phyloP scores from a whole-genome alignment of 2,113 vertebrate genomes.

The Steatornis caripensis region DNA sequence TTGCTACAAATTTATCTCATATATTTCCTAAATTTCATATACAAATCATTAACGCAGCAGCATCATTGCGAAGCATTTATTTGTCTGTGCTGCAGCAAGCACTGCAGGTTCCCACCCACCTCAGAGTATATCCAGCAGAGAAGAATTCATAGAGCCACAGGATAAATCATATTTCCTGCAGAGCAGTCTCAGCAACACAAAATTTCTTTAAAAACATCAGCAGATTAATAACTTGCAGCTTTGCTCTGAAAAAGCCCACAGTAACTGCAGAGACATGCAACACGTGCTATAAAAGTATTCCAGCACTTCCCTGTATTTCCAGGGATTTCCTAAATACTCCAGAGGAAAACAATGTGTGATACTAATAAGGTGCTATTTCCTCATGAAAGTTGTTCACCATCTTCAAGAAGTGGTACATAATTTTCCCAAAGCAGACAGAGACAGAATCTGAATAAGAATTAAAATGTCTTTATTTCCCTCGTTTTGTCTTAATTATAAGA shows the following conservation, averaged over 20 bases:
- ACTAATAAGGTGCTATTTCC: not conserved
- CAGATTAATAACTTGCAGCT: not conserved
- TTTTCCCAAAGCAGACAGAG: not conserved
- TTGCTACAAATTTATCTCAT: not conserved
- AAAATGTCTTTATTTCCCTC: accelerated
- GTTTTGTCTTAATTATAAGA: not conserved
- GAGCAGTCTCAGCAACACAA: not conserved
- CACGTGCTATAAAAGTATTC: not conserved
- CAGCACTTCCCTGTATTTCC: not conserved
- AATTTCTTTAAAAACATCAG: not conserved
- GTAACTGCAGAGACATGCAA: not conserved
- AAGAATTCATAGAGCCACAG: not conserved
- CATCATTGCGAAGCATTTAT: not conserved
- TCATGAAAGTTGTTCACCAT: not conserved
- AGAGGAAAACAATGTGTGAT: not conserved
- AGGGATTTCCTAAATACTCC: not conserved
- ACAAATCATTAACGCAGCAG: not conserved
- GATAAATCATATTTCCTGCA: not conserved
- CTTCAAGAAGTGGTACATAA: not conserved
- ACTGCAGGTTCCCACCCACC: not conserved
- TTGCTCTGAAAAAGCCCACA: not conserved
- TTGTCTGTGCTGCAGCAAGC: not conserved
- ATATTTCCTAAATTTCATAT: not conserved
- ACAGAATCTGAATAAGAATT: not conserved
- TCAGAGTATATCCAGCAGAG: not conserved